A percentile compares a stretch with the other conserved stretches of the same genome.
These are phyloP conservation scores for Atlantisia rogersi DNA, from an alignment of 2,113 vertebrate genomes.

Conservation along the genomic window DNA sequence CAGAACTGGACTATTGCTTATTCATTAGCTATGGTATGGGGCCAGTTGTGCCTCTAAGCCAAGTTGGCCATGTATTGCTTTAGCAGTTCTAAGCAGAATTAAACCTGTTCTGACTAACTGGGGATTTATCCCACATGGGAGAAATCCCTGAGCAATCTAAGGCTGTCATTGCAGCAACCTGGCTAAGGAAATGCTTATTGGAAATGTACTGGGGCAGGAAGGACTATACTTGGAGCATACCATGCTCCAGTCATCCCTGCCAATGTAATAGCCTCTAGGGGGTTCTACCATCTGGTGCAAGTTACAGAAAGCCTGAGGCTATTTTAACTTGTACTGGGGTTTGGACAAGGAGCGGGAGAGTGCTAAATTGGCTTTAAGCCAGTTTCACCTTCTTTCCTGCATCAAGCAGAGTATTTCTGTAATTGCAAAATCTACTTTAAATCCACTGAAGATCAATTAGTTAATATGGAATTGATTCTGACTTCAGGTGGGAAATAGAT, in stretches of 20 bases:
- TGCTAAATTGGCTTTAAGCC: neutral
- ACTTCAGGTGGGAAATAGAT: conserved; percentile 34
- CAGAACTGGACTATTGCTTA: neutral
- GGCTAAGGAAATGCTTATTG: conserved; percentile 14
- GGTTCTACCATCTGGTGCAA: conserved; percentile 53
- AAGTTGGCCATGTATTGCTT: neutral
- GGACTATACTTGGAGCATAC: conserved; percentile 8
- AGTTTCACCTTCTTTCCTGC: neutral
- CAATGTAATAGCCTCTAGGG: conserved; percentile 44
- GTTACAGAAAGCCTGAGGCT: conserved; percentile 46
- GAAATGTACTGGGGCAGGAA: conserved; percentile 35
- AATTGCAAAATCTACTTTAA: conserved; percentile 29
- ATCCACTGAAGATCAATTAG: conserved; percentile 21
- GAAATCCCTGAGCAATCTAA: neutral
- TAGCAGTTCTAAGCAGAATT: conserved; percentile 13
- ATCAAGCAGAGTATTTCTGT: neutral
- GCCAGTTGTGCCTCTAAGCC: neutral
- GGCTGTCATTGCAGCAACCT: conserved; percentile 30
- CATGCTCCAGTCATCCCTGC: conserved; percentile 16
- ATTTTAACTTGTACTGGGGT: conserved; percentile 21
- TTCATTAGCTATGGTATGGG: neutral
- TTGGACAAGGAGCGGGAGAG: neutral
- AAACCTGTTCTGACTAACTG: conserved; percentile 14
- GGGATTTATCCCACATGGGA: conserved; percentile 25
- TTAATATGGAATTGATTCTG: conserved; percentile 26